Evolutionary conservation across 23 tunicate species (phyloP).

Genomic region (Botrylloides violaceus): DNA sequence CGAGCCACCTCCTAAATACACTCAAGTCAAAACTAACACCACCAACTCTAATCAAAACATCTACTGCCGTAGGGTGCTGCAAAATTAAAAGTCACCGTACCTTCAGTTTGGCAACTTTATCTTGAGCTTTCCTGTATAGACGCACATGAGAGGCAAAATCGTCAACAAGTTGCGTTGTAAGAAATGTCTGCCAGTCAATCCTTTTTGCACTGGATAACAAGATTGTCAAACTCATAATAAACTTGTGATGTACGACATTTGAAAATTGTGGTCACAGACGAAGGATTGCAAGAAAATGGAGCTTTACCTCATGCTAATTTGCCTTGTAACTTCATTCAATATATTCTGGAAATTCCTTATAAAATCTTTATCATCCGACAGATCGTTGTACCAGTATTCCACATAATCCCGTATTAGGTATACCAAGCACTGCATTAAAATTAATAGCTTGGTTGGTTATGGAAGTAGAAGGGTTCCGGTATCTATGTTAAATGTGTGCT

Average conservation of each 20-base stretch:
- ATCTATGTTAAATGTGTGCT: too few species aligned
- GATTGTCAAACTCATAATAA: neutral
- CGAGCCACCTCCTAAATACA: slow-evolving; percentile 16
- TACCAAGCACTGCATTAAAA: slow-evolving; percentile 50
- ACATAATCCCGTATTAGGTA: slow-evolving; percentile 79
- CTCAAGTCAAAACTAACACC: neutral
- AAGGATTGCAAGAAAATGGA: neutral
- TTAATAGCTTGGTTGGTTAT: too few species aligned
- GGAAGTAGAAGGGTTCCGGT: too few species aligned
- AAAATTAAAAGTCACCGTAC: slow-evolving; percentile 22
- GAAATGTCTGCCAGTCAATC: slow-evolving; percentile 82
- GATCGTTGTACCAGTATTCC: slow-evolving; percentile 81
- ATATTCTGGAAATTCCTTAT: slow-evolving; percentile 24
- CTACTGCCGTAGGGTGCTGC: too few species aligned
- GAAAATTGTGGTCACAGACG: neutral
- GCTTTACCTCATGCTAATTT: slow-evolving; percentile 37
- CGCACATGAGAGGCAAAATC: slow-evolving; percentile 81
- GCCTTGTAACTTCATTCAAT: slow-evolving; percentile 50
- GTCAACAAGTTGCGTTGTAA: slow-evolving; percentile 66
- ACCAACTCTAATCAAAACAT: neutral
- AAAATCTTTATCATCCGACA: slow-evolving; percentile 80
- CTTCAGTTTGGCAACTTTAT: slow-evolving; percentile 26
- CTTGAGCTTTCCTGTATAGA: slow-evolving; percentile 67
- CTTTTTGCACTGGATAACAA: slow-evolving; percentile 35
- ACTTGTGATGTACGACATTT: neutral